phyloP scores from a whole-genome alignment of 2,113 vertebrate species.

The western clawed frog (Xenopus tropicalis) region DNA sequence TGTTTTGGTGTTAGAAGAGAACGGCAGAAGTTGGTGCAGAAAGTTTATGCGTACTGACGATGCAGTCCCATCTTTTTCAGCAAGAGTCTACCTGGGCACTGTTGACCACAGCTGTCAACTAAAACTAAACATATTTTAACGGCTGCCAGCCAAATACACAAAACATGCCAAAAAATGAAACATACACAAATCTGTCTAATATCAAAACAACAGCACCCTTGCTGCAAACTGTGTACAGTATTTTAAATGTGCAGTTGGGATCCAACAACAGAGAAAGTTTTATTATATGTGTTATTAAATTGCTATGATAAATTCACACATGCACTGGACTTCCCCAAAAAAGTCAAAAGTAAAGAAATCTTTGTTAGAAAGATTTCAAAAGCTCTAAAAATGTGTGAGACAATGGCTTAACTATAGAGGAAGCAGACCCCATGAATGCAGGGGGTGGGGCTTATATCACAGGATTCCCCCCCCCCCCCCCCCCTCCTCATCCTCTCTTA shows the following conservation, averaged over 20 bases:
- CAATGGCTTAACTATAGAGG: too few species aligned
- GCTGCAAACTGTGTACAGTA: conserved; percentile 5
- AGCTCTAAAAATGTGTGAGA: too few species aligned
- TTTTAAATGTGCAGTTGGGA: conserved; percentile 7
- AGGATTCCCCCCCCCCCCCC: too few species aligned
- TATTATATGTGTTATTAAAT: not conserved
- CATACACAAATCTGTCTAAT: conserved; percentile 62
- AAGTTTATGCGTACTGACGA: conserved; percentile 30
- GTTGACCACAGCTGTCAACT: conserved; percentile 67
- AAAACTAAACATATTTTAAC: conserved; percentile 67
- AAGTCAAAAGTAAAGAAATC: too few species aligned
- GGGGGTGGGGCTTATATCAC: too few species aligned
- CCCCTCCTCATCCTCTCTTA: too few species aligned
- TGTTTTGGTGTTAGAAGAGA: conserved; percentile 10
- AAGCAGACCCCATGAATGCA: too few species aligned
- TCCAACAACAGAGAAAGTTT: not conserved
- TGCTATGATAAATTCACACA: not conserved
- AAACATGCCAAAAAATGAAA: conserved; percentile 68
- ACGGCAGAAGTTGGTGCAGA: not conserved
- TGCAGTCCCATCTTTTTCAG: conserved; percentile 49
- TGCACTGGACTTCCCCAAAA: too few species aligned
- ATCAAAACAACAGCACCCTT: conserved; percentile 60
- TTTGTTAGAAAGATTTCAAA: too few species aligned
- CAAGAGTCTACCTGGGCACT: conserved; percentile 60
- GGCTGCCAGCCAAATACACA: conserved; percentile 67